phyloP scores from a whole-genome alignment of 2,888 invertebrate species.

The Eurois occulta region DNA sequence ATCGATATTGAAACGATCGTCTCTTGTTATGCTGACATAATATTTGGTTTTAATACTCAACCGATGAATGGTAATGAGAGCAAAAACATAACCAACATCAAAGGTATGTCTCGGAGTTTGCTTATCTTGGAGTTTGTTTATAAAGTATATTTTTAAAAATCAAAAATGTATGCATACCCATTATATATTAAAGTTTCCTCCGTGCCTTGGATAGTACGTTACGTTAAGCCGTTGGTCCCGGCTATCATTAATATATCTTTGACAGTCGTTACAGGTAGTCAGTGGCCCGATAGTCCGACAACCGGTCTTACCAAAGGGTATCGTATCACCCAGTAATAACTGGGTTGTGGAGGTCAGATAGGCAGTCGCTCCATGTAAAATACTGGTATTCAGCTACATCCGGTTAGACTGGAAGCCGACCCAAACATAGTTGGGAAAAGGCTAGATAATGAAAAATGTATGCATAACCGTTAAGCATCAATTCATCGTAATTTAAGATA shows the following conservation, averaged over 20 bases:
- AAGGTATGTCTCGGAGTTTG: not conserved
- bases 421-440: not conserved
- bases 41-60: not conserved
- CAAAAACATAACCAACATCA: not conserved
- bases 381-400: not conserved
- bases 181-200: not conserved
- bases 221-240: not conserved
- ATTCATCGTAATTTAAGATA: no score
- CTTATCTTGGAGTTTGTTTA: not conserved
- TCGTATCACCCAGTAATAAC: not conserved
- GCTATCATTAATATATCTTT: not conserved
- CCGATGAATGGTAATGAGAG: accelerated
- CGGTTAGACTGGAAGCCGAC: not conserved
- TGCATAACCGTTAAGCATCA: no score
- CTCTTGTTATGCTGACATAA: no score
- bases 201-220: not conserved
- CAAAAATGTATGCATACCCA: not conserved
- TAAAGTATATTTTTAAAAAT: not conserved
- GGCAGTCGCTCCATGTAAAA: not conserved
- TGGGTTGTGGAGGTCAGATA: not conserved
- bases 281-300: not conserved
- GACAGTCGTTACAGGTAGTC: not conserved
- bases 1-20: not conserved
- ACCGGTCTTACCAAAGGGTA: not conserved
- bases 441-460: not conserved